Evolutionary conservation across 2,797 vertebrate genomes (phyloP).

Genomic region (Cryptoblepharus egeriae): DNA sequence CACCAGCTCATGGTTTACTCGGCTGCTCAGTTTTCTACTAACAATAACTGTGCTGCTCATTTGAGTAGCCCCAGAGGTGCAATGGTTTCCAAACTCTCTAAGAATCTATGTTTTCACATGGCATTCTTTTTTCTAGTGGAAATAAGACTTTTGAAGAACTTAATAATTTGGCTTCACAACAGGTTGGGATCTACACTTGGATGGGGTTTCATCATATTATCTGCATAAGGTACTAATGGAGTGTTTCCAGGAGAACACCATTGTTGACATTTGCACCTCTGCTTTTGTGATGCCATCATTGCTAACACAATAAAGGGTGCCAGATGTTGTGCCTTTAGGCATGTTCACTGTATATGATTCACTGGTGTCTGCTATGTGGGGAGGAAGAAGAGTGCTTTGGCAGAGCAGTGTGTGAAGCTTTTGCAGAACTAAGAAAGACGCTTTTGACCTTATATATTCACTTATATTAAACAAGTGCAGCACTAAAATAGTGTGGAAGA

Average conservation of each 20-base stretch:
- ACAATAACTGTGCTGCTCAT: no score
- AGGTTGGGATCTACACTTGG: constrained; percentile 8
- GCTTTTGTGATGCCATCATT: not conserved
- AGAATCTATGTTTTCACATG: constrained; percentile 4
- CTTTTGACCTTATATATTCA: no score
- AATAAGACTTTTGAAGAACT: constrained; percentile 4
- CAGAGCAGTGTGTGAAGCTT: not conserved
- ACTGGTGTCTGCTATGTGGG: not conserved
- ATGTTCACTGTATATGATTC: not conserved
- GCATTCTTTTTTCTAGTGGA: not conserved
- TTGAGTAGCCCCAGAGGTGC: no score
- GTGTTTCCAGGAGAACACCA: not conserved
- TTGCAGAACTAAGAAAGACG: not conserved
- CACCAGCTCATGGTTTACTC: no score
- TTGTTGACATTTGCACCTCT: not conserved
- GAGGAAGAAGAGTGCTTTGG: not conserved
- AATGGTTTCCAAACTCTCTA: no score
- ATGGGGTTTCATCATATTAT: not conserved
- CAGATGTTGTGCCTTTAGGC: not conserved
- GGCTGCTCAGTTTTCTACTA: no score
- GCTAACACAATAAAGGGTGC: constrained; percentile 6
- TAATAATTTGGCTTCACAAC: not conserved
- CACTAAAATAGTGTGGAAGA: not conserved
- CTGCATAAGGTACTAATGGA: constrained; percentile 15
- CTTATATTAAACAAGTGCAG: not conserved